Conservation (phyloP, 2,888 invertebrate genomes). For the Margaritifera margaritifera region DNA sequence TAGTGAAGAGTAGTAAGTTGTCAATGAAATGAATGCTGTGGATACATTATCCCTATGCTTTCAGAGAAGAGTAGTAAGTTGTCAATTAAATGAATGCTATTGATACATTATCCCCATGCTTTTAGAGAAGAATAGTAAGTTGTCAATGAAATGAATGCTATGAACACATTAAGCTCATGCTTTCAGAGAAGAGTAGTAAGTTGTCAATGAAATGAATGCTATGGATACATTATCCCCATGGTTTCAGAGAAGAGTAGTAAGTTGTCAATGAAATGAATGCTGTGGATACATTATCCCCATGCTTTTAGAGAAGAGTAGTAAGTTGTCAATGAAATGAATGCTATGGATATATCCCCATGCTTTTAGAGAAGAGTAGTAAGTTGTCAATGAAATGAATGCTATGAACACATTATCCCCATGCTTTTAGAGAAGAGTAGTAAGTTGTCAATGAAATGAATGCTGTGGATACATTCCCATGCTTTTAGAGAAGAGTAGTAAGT, state of each 20-base stretch:
- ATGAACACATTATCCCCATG: no score
- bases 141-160: no score
- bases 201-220: background rate
- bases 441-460: slow-evolving; percentile 9
- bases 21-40: no score
- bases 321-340: slow-evolving; percentile 15
- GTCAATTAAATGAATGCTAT: no score
- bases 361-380: slow-evolving; percentile 27
- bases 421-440: slow-evolving; percentile 22
- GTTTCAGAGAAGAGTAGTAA: slow-evolving; percentile 22
- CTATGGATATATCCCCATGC: no score
- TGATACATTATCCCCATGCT: no score
- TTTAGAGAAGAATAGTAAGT: slow-evolving; percentile 29
- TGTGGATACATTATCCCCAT: no score
- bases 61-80: slow-evolving; percentile 29
- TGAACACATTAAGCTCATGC: no score
- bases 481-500: slow-evolving; percentile 29
- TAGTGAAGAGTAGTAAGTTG: slow-evolving; percentile 29
- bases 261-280: slow-evolving; percentile 9
- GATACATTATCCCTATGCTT: no score
- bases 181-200: slow-evolving; percentile 27
- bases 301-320: slow-evolving; percentile 19
- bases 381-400: background rate
- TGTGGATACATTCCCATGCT: no score
- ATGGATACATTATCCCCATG: no score